Percentiles rank a stretch among this genome's conserved stretches.
These are phyloP conservation scores for Melanerpes aurifrons DNA, from an alignment of 2,113 vertebrate species.

Conservation along the genomic window DNA sequence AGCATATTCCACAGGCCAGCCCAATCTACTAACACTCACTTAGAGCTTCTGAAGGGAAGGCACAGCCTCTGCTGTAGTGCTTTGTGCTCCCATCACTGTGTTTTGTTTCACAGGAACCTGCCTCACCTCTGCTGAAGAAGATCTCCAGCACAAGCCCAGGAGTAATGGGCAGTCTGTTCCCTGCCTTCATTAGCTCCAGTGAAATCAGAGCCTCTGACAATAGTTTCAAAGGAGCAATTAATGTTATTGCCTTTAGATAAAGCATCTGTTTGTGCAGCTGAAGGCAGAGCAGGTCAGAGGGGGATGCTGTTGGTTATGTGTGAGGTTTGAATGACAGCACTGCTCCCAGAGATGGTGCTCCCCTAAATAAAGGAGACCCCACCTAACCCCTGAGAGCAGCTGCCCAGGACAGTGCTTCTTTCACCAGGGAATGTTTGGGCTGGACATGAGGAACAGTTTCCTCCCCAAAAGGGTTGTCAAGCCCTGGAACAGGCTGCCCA, in stretches of 20 bases:
- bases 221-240: background rate
- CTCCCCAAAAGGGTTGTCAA: no score
- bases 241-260: background rate
- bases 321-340: background rate
- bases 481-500: no score
- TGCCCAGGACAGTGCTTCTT: background rate
- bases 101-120: background rate
- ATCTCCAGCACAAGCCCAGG: background rate
- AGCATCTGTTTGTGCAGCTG: background rate
- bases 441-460: no score
- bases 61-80: background rate
- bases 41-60: background rate
- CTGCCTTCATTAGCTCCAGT: no score
- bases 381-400: background rate
- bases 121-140: background rate
- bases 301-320: background rate
- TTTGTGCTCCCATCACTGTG: background rate
- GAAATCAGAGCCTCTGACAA: background rate
- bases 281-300: background rate
- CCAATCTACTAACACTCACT: background rate
- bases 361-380: background rate
- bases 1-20: background rate
- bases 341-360: background rate
- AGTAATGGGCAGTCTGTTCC: background rate
- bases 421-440: no score